Conservation (phyloP, 2,888 invertebrate genomes). For the Amaurobius ferox region DNA sequence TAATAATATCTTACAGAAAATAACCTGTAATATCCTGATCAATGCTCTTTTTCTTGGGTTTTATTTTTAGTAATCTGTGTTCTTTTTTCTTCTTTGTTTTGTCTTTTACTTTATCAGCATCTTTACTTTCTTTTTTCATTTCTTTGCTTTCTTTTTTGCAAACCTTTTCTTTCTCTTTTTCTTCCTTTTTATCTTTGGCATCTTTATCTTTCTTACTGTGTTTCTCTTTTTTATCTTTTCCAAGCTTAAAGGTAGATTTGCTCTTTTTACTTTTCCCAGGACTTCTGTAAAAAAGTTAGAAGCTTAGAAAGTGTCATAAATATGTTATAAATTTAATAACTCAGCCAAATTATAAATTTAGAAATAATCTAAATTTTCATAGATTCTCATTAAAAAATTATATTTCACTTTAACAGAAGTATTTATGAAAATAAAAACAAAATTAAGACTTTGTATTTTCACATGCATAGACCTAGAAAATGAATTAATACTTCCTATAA, state of each 20-base stretch:
- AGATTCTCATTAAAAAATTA: no score
- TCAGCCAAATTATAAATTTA: no score
- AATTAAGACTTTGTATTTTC: no score
- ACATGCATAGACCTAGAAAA: no score
- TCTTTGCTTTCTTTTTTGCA: slow-evolving; percentile 39
- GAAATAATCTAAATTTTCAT: no score
- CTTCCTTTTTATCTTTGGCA: slow-evolving; percentile 83
- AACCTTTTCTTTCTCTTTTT: slow-evolving; percentile 79
- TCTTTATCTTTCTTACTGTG: slow-evolving; percentile 84
- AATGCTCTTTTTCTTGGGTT: slow-evolving; percentile 73
- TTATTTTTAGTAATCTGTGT: slow-evolving; percentile 67
- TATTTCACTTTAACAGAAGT: no score
- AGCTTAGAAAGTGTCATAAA: no score
- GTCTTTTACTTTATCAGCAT: slow-evolving; percentile 47
- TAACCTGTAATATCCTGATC: slow-evolving; percentile 75
- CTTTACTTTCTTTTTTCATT: slow-evolving; percentile 42
- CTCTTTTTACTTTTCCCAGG: slow-evolving; percentile 79
- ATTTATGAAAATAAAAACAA: no score
- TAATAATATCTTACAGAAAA: no score
- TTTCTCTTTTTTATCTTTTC: slow-evolving; percentile 84
- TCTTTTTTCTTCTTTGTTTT: slow-evolving; percentile 66
- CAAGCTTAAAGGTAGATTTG: slow-evolving; percentile 77
- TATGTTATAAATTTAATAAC: no score
- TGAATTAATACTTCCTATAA: no score
- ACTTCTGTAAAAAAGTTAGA: slow-evolving; percentile 76